Evolutionary conservation across 2,888 invertebrate genomes (phyloP).

Genomic region (Dynastes tityus): DNA sequence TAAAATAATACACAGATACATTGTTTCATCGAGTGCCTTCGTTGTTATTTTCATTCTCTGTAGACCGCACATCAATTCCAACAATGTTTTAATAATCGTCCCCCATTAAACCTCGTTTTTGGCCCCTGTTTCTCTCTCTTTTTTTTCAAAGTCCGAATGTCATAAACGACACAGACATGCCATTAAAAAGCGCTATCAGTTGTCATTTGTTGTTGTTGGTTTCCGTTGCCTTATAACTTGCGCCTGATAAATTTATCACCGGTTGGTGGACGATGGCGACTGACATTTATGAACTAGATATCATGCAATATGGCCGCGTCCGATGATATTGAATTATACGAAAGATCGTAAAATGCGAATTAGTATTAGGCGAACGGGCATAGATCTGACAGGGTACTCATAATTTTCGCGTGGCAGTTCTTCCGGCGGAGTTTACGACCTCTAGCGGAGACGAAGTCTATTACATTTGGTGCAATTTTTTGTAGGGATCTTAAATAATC

Average conservation of each 20-base stretch:
- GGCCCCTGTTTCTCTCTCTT: not conserved
- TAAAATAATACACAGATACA: too few relatives aligned
- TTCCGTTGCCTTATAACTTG: not conserved
- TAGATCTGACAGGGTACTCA: not conserved
- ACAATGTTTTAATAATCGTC: too few relatives aligned
- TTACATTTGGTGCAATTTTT: too few relatives aligned
- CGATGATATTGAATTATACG: constrained; percentile 20
- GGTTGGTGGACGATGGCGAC: not conserved
- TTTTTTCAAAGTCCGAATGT: not conserved
- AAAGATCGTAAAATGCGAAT: constrained; percentile 14
- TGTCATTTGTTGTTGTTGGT: constrained; percentile 7
- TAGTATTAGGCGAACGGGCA: not conserved
- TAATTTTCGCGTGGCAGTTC: not conserved
- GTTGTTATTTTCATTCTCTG: too few relatives aligned
- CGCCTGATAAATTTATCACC: constrained; percentile 3
- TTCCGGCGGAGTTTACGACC: too few relatives aligned
- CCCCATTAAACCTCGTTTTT: too few relatives aligned
- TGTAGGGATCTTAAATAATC: too few relatives aligned
- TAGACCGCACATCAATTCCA: too few relatives aligned
- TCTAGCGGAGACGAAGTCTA: too few relatives aligned
- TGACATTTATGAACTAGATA: constrained; percentile 21
- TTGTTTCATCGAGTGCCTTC: too few relatives aligned
- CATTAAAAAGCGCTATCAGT: constrained; percentile 10
- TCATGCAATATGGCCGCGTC: not conserved
- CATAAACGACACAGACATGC: not conserved